These are phyloP conservation scores for Aethes cnicana DNA, from an alignment of 2,888 invertebrate genomes.

Conservation along the genomic window DNA sequence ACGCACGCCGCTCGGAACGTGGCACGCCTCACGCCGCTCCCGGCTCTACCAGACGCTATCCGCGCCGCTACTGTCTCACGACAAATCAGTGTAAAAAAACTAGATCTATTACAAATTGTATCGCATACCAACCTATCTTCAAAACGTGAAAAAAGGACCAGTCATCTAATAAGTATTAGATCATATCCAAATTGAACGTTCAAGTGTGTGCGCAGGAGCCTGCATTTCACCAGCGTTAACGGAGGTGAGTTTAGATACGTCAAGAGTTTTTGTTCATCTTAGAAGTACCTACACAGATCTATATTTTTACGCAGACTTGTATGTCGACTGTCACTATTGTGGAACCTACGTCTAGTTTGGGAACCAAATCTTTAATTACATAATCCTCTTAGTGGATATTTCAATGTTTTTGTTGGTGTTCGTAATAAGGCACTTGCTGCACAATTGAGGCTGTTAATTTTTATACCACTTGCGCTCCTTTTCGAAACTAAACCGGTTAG, in stretches of 20 bases:
- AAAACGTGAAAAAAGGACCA: background rate
- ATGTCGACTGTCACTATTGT: too few species aligned
- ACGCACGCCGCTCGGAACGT: conserved; percentile 45
- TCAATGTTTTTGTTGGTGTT: conserved; percentile 44
- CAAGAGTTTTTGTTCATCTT: too few species aligned
- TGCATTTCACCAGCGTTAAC: conserved; percentile 18
- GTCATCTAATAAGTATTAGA: conserved; percentile 35
- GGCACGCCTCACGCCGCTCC: conserved; percentile 31
- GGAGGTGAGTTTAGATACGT: conserved; percentile 27
- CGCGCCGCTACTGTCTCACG: conserved; percentile 42
- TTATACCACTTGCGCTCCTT: conserved; percentile 73
- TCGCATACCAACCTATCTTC: conserved; percentile 31
- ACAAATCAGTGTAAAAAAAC: conserved; percentile 41
- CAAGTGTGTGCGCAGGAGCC: conserved; percentile 55
- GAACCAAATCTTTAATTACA: conserved; percentile 38
- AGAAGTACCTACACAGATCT: too few species aligned
- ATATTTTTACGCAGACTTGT: too few species aligned
- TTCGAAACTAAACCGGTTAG: conserved; percentile 75
- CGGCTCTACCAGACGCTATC: conserved; percentile 30
- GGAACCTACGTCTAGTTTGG: conserved; percentile 43
- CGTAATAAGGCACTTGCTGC: conserved; percentile 31
- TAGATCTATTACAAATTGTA: conserved; percentile 40
- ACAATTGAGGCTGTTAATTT: conserved; percentile 66
- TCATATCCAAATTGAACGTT: conserved; percentile 47
- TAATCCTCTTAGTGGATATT: conserved; percentile 14